Base-by-base conservation (phyloP, 2,888 invertebrate genomes). In the Timandra comae region DNA sequence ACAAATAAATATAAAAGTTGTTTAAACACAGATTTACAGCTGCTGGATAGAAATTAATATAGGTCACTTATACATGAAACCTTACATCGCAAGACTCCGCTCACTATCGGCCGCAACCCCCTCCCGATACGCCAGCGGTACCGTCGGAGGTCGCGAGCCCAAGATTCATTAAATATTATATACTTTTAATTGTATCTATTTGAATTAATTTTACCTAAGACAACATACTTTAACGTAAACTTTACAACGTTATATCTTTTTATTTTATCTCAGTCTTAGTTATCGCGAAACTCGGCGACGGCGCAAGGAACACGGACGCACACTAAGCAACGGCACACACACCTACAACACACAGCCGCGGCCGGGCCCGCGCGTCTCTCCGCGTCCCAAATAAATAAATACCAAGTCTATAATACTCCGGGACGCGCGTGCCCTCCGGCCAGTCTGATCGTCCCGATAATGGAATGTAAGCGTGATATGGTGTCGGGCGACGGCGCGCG, bases 201-300 rank as follows among this genome's bases (percentile, higher is more conserved):
- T 79, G 75, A 80, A 80, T 80, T 78, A 78, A 77, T 78, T 82
- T 82, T 79, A 80, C 72, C 82, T 81, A 82, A 78, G 80, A 81
- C 77, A 77, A 81, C 78, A 77, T 80, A 74, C 60, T 74, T 70
- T 71, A 77, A 79, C 72, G 77, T 79, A 78, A 78, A 79, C 73
- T 79, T 77, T 71, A 76, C 75, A 80, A 77, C 68, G 80, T 80
- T 70, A 67, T 72, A 80, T 81, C 73, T 72, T 79, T 73, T 78
- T 74, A 75, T 69, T 78, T 70, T 76, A 78, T 78, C 70, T 86
- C 86, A 86, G 86, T 86, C 86, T 86, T 85, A 76, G 85, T 79
- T 72, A 72, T 78, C 74, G 79, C 78, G 77, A 9, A 3, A 81
- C 76, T 74, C 75, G 67, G 70, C 68, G 74, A 71, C 68, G 75